Conservation (phyloP, 2,113 vertebrate genomes). For the Gymnobelideus leadbeateri region DNA sequence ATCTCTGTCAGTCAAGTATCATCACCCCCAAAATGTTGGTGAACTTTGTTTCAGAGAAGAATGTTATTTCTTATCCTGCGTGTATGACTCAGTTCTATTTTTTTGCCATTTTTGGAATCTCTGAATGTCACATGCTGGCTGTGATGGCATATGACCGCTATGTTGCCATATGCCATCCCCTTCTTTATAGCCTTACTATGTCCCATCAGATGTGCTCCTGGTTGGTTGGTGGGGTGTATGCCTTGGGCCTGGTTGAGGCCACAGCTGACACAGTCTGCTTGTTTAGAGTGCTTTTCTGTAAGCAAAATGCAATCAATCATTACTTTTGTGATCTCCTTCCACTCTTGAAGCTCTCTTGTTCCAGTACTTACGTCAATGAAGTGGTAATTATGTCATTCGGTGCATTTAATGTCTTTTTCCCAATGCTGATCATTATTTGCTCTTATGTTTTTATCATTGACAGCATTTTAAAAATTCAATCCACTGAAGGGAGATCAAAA, state of each 20-base stretch:
- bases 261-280: not conserved
- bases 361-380: not conserved
- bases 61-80: too few species aligned
- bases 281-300: conserved; percentile 17
- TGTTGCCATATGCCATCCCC: too few species aligned
- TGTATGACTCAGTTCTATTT: too few species aligned
- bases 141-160: too few species aligned
- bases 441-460: conserved; percentile 62
- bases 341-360: conserved; percentile 65
- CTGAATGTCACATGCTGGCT: too few species aligned
- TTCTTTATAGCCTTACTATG: too few species aligned
- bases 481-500: conserved; percentile 44
- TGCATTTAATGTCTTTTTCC: conserved; percentile 16
- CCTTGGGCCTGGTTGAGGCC: not conserved
- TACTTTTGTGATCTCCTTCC: conserved; percentile 72
- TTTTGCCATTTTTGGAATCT: too few species aligned
- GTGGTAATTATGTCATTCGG: not conserved
- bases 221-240: not conserved
- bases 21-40: too few species aligned
- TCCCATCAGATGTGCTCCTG: too few species aligned
- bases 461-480: conserved; percentile 46
- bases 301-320: conserved; percentile 46
- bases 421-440: conserved; percentile 29
- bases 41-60: too few species aligned
- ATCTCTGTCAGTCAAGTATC: too few species aligned